A percentile compares a stretch with the other conserved stretches of the same genome.
phyloP scores from a whole-genome alignment of 2,797 vertebrate species.

The Choloepus didactylus region DNA sequence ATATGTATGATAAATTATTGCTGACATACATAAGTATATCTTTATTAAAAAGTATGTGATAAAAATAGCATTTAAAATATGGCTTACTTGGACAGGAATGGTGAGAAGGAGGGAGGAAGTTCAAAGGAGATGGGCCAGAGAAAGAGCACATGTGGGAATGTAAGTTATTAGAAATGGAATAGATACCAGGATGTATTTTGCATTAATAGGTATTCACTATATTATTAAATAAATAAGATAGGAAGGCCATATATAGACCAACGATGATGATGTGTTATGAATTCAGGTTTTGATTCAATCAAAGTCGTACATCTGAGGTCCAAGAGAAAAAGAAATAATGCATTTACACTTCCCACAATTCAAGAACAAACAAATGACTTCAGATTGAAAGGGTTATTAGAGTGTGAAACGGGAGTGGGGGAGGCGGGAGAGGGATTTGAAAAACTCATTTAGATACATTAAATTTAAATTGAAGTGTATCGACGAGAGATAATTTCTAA shows the following conservation, averaged over 20 bases:
- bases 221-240: background rate
- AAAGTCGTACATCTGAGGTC: background rate
- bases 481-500: background rate
- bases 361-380: background rate
- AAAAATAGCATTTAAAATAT: constrained; percentile 5
- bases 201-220: background rate
- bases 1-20: constrained; percentile 6
- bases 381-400: background rate
- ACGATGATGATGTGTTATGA: background rate
- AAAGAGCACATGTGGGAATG: background rate
- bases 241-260: background rate
- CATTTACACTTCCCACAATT: background rate
- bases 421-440: too few species aligned
- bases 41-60: background rate
- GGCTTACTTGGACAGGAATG: background rate
- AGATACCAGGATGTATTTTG: background rate
- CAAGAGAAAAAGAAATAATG: background rate
- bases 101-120: background rate
- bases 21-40: background rate
- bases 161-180: background rate
- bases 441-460: background rate
- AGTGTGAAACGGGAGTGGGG: background rate
- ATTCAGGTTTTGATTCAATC: background rate
- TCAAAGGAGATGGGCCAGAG: background rate
- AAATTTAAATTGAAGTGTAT: constrained; percentile 23